Evolutionary conservation across 2,797 vertebrate genomes (phyloP), one percentile per base, ranked within the genome.

Genomic region (Microctenopoma lineatum): DNA sequence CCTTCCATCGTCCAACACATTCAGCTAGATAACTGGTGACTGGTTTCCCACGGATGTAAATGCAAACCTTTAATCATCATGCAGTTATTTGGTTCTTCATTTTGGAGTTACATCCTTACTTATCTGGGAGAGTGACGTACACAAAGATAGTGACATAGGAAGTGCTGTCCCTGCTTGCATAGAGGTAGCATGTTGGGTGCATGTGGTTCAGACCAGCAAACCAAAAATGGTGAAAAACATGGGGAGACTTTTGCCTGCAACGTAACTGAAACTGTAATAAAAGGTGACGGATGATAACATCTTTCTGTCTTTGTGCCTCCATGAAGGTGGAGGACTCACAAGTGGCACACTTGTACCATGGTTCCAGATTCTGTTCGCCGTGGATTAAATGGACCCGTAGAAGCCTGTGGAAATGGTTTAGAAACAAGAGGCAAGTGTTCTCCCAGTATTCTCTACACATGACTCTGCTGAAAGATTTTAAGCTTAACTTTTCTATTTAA

Each of bases 391-490:
- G 96, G 93, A 79, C 83, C 90, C 0, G 90, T 36, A 1, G 97
- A 99, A 63, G 70, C 90, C 0, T 99, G 98, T 66, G 98, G 98
- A 27, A 92, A 88, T 0, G 98, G 98, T 13, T 85, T 99, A 29
- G 96, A 99, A 85, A 94, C 92, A 48, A 95, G 96, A 94, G 96
- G 97, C 95, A 92, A 91, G 89, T 78, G 38, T 70, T 57, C 56
- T n/a, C 41, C 16, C 34, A 64, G 36, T 39, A 38, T 67, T 59
- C 18, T 60, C 41, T 7, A 3, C 26, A 42, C 59, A 55, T 52
- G 66, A 29, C 27, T 75, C 63, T 59, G 18, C 53, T 77, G 44
- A 42, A 26, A 16, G 21, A 46, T 62, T 66, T 55, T 52, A 55
- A 57, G 52, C 46, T 10, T 60, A 36, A 32, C 25, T 54, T 62